Base-by-base conservation (phyloP, 1,140 invertebrate species). In the Lepidostoma basale region DNA sequence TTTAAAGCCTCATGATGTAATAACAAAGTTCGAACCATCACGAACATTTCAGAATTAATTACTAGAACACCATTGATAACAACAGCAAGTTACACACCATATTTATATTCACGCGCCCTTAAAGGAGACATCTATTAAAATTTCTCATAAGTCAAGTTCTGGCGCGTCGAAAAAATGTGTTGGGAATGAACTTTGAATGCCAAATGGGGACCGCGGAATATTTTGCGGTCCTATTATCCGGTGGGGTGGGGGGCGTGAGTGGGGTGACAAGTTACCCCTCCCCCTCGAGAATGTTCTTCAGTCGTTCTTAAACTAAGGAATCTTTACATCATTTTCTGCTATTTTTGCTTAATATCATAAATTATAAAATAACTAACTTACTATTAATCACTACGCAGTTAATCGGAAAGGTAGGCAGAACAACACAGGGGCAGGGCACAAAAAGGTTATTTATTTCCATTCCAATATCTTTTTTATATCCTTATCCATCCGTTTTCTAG, bases 141-240 rank as follows among this genome's bases (percentile, higher is more conserved):
- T 72, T 72, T 72, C 67, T 69, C 70, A 68, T 69, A 72, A 72
- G 70, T 72, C 70, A 47, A 66, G 67, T 63, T 58, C 49, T 64
- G 60, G 14, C 42, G 36, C 52, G 62, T 40, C 60, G 62, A 67
- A 72, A 72, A 72, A 72, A 69, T 72, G 70, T 72, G 70, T 72
- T 42, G 70, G 42, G 62, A 66, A 72, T 72, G 70, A 72, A 72
- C 67, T 63, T 59, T 67, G 70, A 72, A 72, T 72, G 63, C 70
- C 67, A 72, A 72, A 68, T 66, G 63, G 70, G 45, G 18, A 16
- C 22, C 25, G 56, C 60, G 59, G 64, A 68, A 68, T 72, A 72
- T 72, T 72, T 65, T 72, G 70, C 70, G 70, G 70, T 65, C 49
- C 70, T 65, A 72, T 72, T 72, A 72, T 72, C 67, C 65, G 42